Evolutionary conservation across 2,797 vertebrate species (phyloP).

Genomic region (Clamator glandarius): DNA sequence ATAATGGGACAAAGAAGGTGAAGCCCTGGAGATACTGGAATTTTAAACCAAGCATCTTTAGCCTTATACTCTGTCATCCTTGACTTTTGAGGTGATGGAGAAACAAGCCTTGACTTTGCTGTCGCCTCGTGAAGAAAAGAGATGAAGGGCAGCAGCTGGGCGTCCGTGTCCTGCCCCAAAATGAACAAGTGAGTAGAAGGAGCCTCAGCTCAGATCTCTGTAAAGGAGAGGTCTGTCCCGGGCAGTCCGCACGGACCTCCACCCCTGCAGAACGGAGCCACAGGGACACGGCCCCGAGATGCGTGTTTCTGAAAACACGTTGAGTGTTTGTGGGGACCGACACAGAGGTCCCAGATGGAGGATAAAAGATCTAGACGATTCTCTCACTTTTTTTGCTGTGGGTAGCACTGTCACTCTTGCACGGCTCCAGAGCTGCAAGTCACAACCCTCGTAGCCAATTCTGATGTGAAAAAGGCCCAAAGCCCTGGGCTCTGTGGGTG

Average conservation of each 20-base stretch:
- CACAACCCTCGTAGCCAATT: background rate
- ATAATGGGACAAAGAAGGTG: background rate
- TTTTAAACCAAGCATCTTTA: background rate
- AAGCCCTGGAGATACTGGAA: background rate
- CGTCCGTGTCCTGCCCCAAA: background rate
- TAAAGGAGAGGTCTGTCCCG: background rate
- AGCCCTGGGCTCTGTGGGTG: fast-evolving
- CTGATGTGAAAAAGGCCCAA: fast-evolving
- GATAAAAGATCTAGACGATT: background rate
- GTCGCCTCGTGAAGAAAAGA: fast-evolving
- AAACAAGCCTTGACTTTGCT: background rate
- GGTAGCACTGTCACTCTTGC: fast-evolving
- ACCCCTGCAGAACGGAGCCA: background rate
- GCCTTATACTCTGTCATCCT: background rate
- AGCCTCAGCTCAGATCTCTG: background rate
- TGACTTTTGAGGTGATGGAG: background rate
- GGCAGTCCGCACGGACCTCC: background rate
- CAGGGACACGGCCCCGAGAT: background rate
- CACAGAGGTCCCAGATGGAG: background rate
- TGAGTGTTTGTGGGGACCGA: fast-evolving
- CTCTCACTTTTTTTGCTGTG: background rate
- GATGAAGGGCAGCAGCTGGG: background rate
- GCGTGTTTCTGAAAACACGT: background rate
- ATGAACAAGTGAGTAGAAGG: background rate
- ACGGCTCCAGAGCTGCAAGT: background rate